Conservation (phyloP, 2,888 invertebrate species). For the Alsophila aescularia region DNA sequence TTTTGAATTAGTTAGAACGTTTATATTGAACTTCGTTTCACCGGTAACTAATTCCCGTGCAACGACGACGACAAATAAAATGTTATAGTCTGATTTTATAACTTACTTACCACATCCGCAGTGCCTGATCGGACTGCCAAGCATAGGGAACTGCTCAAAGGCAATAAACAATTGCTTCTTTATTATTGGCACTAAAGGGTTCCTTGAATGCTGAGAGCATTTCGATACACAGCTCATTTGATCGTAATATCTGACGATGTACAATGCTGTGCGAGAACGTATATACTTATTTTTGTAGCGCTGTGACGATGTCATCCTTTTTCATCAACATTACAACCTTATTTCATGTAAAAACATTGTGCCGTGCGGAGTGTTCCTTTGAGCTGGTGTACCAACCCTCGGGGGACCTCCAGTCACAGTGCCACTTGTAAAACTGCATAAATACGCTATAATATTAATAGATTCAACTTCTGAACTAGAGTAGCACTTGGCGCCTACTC, state of each 20-base stretch:
- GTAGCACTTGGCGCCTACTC: no score
- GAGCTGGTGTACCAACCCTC: no score
- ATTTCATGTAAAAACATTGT: no score
- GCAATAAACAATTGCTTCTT: background rate
- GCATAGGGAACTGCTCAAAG: background rate
- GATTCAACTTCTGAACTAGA: no score
- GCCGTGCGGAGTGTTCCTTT: no score
- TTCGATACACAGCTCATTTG: background rate
- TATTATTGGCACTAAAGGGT: background rate
- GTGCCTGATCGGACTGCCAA: slow-evolving; percentile 11
- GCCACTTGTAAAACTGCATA: no score
- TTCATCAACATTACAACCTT: no score
- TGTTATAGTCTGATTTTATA: slow-evolving; percentile 12
- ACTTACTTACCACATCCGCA: slow-evolving; percentile 22
- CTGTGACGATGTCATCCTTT: no score
- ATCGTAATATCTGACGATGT: background rate
- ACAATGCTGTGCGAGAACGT: background rate
- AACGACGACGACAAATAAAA: background rate
- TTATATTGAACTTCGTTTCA: no score
- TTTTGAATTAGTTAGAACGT: no score
- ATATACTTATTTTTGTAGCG: background rate
- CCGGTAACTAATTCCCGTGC: background rate
- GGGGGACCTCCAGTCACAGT: no score
- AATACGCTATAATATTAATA: no score
- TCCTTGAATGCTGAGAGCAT: background rate